Conservation (phyloP, 2,888 invertebrate genomes). For the Drosophila maculinotata region DNA sequence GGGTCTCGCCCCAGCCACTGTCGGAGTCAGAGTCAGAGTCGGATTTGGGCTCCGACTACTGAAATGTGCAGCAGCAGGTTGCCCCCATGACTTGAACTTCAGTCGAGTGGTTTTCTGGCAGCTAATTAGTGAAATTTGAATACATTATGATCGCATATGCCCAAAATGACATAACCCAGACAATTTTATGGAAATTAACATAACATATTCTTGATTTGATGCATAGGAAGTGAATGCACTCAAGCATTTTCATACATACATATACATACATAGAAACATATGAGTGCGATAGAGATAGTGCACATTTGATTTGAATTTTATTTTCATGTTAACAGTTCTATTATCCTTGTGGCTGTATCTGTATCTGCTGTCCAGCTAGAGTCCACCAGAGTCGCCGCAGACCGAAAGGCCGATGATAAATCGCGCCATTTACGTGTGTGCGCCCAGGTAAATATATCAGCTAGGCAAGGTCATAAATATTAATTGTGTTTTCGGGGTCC, state of each 20-base stretch:
- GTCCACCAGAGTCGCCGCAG: constrained; percentile 11
- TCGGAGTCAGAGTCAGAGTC: too few relatives aligned
- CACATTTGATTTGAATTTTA: constrained; percentile 71
- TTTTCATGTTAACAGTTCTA: constrained; percentile 77
- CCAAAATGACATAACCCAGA: constrained; percentile 42
- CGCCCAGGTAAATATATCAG: constrained; percentile 80
- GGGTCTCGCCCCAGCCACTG: constrained; percentile 4
- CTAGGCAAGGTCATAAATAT: constrained; percentile 79
- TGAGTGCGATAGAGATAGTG: constrained; percentile 27
- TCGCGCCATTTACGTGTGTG: constrained; percentile 77
- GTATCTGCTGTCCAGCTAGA: constrained; percentile 4
- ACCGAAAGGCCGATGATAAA: constrained; percentile 63
- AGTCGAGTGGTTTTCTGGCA: constrained; percentile 58
- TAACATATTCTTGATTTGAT: constrained; percentile 36
- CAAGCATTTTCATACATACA: background rate
- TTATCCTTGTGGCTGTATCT: constrained; percentile 75
- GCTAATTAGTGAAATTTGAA: constrained; percentile 69
- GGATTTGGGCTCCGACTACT: constrained; percentile 11
- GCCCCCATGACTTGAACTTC: constrained; percentile 38
- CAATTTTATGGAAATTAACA: constrained; percentile 55
- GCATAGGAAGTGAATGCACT: constrained; percentile 24
- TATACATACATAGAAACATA: background rate
- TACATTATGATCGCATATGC: constrained; percentile 42
- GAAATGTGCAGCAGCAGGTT: constrained; percentile 45
- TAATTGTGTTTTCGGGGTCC: constrained; percentile 71